Conservation (phyloP, 2,888 invertebrate genomes). For the Cosmorhoe ocellata region DNA sequence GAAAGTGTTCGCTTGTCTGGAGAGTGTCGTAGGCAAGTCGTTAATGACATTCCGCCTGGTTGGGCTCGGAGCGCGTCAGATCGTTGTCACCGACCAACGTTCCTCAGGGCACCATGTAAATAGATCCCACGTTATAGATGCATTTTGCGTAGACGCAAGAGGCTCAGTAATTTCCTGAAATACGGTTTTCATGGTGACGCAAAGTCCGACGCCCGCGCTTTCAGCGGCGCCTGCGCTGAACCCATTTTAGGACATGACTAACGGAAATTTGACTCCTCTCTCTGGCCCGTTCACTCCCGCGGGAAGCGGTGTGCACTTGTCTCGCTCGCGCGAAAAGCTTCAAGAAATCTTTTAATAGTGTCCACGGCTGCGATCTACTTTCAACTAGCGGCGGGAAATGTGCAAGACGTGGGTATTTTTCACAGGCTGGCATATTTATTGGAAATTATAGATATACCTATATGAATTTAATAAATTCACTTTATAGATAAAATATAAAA, state of each 20-base stretch:
- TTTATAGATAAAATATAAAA: not conserved
- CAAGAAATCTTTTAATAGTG: slow-evolving; percentile 84
- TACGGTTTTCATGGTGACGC: slow-evolving; percentile 78
- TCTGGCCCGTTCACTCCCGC: slow-evolving; percentile 77
- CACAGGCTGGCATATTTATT: slow-evolving; percentile 36
- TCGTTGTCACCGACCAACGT: slow-evolving; percentile 58
- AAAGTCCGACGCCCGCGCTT: slow-evolving; percentile 80
- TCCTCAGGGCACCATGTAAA: slow-evolving; percentile 48
- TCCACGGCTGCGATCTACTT: slow-evolving; percentile 83
- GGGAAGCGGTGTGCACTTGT: slow-evolving; percentile 63
- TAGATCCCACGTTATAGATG: slow-evolving; percentile 51
- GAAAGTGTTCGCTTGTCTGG: slow-evolving; percentile 48
- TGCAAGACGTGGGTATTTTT: slow-evolving; percentile 57
- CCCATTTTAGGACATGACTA: slow-evolving; percentile 89
- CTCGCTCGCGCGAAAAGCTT: slow-evolving; percentile 80
- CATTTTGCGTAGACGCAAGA: slow-evolving; percentile 60
- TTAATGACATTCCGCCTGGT: slow-evolving; percentile 75
- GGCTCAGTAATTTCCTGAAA: slow-evolving; percentile 75
- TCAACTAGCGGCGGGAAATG: slow-evolving; percentile 79
- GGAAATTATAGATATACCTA: not conserved
- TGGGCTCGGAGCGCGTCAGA: slow-evolving; percentile 69
- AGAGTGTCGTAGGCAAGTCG: slow-evolving; percentile 59
- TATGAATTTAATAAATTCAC: not conserved
- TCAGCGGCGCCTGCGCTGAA: slow-evolving; percentile 83
- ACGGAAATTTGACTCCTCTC: slow-evolving; percentile 85